Evolutionary conservation across 2,797 vertebrate genomes (phyloP).

Genomic region (Eutrigla gurnardus): DNA sequence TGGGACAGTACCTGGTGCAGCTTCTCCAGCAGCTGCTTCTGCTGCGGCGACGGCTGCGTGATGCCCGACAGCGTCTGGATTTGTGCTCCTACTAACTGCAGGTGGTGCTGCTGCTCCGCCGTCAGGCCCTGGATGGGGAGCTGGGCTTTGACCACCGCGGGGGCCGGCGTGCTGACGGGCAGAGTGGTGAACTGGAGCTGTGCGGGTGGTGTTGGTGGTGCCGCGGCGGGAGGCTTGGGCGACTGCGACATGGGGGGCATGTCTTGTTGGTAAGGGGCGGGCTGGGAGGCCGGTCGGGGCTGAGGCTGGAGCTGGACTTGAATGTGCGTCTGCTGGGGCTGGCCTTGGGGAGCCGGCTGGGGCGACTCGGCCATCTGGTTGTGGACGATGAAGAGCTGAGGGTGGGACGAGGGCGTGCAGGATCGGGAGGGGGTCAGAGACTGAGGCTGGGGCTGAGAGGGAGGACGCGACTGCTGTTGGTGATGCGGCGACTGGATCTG

Average conservation of each 20-base stretch:
- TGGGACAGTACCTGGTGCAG: constrained; percentile 89
- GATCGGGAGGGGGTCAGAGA: constrained; percentile 87
- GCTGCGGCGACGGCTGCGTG: constrained; percentile 84
- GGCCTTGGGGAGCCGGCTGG: constrained; percentile 75
- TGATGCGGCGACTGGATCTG: constrained; percentile 89
- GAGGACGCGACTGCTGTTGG: constrained; percentile 80
- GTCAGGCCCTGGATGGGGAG: constrained; percentile 78
- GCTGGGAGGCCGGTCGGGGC: constrained; percentile 71
- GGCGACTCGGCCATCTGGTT: constrained; percentile 88
- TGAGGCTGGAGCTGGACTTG: constrained; percentile 80
- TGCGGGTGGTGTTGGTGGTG: constrained; percentile 51
- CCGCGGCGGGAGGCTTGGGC: constrained; percentile 73
- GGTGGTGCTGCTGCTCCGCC: constrained; percentile 87
- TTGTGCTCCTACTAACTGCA: constrained; percentile 88
- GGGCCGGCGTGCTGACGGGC: constrained; percentile 57
- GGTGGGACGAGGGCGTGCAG: constrained; percentile 87
- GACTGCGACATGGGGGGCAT: constrained; percentile 80
- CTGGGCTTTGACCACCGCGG: constrained; percentile 74
- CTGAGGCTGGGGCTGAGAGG: constrained; percentile 85
- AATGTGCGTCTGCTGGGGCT: constrained; percentile 76
- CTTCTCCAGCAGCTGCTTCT: constrained; percentile 91
- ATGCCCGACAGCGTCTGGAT: constrained; percentile 87
- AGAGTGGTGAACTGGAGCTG: constrained; percentile 79
- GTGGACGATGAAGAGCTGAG: constrained; percentile 89
- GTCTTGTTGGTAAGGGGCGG: constrained; percentile 77